phyloP scores from a whole-genome alignment of 2,888 invertebrate species.

The Synanthedon andrenaeformis region DNA sequence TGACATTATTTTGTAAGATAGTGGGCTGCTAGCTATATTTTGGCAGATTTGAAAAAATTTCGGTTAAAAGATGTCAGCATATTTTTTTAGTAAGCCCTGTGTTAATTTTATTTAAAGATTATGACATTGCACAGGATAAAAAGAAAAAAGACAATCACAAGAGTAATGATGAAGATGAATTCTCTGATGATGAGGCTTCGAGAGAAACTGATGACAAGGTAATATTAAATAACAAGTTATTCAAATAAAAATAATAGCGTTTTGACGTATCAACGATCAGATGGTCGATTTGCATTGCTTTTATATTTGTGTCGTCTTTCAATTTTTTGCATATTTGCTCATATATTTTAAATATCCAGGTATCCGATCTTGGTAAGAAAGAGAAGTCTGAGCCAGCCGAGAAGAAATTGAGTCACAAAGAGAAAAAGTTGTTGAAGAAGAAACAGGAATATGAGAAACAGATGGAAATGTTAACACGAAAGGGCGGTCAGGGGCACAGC shows the following conservation, averaged over 20 bases:
- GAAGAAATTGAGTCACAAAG: constrained; percentile 89
- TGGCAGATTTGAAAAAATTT: too few relatives aligned
- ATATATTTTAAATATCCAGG: constrained; percentile 10
- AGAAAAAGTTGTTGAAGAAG: constrained; percentile 91
- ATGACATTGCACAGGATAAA: constrained; percentile 20
- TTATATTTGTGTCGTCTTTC: too few relatives aligned
- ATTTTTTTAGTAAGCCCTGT: too few relatives aligned
- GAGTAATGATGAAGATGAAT: constrained; percentile 19
- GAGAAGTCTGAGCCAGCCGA: constrained; percentile 53
- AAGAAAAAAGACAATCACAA: constrained; percentile 25
- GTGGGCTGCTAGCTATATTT: too few relatives aligned
- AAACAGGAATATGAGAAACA: constrained; percentile 90
- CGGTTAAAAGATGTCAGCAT: too few relatives aligned
- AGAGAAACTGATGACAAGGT: constrained; percentile 34
- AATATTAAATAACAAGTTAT: background rate
- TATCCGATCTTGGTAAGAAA: constrained; percentile 19
- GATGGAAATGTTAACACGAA: constrained; percentile 85
- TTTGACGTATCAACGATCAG: too few relatives aligned
- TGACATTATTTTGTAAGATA: too few relatives aligned
- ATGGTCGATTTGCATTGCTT: too few relatives aligned
- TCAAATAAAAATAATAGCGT: background rate
- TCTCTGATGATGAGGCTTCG: constrained; percentile 20
- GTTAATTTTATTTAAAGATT: too few relatives aligned
- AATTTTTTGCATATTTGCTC: too few relatives aligned
- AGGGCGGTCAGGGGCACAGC: constrained; percentile 90